A percentile compares a stretch with the other conserved stretches of the same genome.
These are phyloP conservation scores for Cyclopterus lumpus DNA, from an alignment of 2,797 vertebrate genomes.

Conservation along the genomic window DNA sequence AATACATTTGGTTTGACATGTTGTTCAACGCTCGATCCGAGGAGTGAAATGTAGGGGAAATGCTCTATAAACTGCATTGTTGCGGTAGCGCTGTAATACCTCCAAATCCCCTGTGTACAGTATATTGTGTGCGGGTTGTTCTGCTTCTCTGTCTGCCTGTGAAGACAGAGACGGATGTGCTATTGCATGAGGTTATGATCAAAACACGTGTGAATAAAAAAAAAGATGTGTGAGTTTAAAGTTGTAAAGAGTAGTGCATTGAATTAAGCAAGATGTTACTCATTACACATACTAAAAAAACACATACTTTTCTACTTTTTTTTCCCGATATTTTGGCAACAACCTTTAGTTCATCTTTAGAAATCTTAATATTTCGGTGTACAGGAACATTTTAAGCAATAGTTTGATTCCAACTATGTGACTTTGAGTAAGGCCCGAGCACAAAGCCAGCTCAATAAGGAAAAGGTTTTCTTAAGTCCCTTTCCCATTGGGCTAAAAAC, in stretches of 20 bases:
- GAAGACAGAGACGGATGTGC: slow-evolving; percentile 17
- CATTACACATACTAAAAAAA: background rate
- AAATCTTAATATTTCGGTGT: background rate
- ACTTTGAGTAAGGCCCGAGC: too few species aligned
- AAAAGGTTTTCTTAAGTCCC: background rate
- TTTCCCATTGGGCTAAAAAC: background rate
- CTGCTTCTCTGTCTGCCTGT: slow-evolving; percentile 25
- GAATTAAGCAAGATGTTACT: background rate
- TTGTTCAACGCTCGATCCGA: slow-evolving; percentile 38
- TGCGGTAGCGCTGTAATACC: slow-evolving; percentile 48
- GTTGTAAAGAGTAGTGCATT: background rate
- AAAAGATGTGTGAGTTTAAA: background rate
- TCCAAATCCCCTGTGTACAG: slow-evolving; percentile 41
- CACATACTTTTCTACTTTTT: background rate
- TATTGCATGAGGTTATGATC: slow-evolving; percentile 7
- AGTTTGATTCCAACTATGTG: background rate
- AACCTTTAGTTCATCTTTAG: background rate
- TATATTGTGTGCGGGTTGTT: slow-evolving; percentile 47
- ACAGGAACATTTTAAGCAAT: background rate
- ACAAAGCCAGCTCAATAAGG: background rate
- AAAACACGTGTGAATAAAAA: slow-evolving; percentile 11
- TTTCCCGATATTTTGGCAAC: background rate
- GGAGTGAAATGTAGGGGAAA: slow-evolving; percentile 36
- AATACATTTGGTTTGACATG: slow-evolving; percentile 53
- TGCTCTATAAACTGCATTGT: slow-evolving; percentile 55